Conservation (phyloP, 2,797 vertebrate genomes). For the Poliocrania exsul region DNA sequence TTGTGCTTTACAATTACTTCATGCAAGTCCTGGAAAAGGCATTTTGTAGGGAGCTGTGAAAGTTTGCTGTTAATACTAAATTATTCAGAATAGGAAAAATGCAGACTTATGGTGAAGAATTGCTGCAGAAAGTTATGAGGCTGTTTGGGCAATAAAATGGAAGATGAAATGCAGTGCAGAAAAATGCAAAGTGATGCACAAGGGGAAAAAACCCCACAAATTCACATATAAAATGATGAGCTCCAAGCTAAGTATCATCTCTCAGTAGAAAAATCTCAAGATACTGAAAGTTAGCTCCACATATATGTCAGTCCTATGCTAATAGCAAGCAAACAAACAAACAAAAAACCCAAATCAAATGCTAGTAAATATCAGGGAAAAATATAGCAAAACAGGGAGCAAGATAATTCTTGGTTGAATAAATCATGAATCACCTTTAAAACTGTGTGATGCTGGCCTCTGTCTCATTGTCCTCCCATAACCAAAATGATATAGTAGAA, state of each 20-base stretch:
- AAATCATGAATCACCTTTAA: neutral
- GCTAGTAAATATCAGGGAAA: neutral
- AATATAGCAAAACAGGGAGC: neutral
- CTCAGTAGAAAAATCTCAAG: neutral
- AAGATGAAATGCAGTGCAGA: neutral
- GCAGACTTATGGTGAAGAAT: neutral
- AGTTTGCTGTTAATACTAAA: neutral
- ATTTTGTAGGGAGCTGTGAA: neutral
- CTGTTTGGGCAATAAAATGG: neutral
- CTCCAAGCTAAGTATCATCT: neutral
- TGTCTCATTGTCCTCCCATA: neutral
- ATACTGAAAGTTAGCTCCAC: neutral
- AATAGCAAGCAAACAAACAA: neutral
- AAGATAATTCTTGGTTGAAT: neutral
- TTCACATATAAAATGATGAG: neutral
- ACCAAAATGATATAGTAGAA: neutral
- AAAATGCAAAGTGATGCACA: slow-evolving; percentile 7
- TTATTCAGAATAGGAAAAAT: neutral
- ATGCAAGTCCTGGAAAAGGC: neutral
- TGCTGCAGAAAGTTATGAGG: neutral
- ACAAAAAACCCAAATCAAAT: neutral
- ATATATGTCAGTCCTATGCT: neutral
- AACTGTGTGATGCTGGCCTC: neutral
- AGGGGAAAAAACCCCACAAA: neutral
- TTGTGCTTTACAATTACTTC: neutral